Base-by-base conservation (phyloP, 1,140 invertebrate genomes). In the Panagrolaimus sp. region DNA sequence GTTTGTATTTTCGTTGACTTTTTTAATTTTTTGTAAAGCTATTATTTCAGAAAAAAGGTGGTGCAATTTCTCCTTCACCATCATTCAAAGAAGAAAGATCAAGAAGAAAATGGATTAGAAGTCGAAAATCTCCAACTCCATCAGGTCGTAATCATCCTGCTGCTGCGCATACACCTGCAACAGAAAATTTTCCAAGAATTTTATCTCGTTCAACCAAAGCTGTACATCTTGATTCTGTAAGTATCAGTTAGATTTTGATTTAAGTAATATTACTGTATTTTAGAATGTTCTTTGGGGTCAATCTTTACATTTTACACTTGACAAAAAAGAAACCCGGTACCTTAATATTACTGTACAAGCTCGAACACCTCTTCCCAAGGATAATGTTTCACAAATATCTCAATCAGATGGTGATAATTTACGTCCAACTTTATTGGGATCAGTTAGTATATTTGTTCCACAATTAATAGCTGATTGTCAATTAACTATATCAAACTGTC, bases 251-350 rank as follows among this genome's bases (percentile, higher is more conserved):
- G 2, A 13, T 1, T 65, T 44, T 14, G 8, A 1, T 69, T 53
- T 27, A 38, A n/a, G n/a, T n/a, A 25, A 45, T 44, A n/a, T 25
- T 38, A 13, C 61, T 13, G 43, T 63, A 38, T 38, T 73, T n/a
- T 27, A 78, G 73, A 68, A 81, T 31, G 67, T 78, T 20, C 53
- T 79, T 16, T 80, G 76, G 76, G 79, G 79, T 9, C 79, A 80
- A 43, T 81, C 79, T 14, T 70, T 80, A 25, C 79, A 81, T 45
- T 80, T 80, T 63, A 68, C 57, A n/a, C 61, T 80, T 13, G 72
- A 78, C 14, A 74, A 79, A 20, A 66, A 74, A 14, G 63, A 66
- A 16, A 71, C 72, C 7, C n/a, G 65, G 48, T 80, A 79, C 47
- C 65, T 80, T 14, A 80, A 80, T 63, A 74, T 80, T 14, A 73